Conservation (phyloP, 1,140 invertebrate genomes). For the Zaprionus taronus region DNA sequence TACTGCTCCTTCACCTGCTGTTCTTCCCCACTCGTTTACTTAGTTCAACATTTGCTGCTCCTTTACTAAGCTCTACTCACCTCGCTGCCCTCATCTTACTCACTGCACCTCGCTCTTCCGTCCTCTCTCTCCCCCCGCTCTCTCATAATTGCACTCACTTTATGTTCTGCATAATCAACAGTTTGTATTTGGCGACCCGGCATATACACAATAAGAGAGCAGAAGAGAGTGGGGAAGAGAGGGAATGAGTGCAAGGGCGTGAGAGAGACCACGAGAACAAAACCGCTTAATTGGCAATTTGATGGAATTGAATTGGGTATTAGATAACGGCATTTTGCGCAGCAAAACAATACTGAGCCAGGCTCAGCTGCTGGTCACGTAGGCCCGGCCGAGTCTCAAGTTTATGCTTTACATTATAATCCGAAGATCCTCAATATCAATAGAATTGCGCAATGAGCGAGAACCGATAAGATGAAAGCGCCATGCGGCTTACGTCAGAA, state of each 20-base stretch:
- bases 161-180: constrained; percentile 47
- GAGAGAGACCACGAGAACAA: constrained; percentile 7
- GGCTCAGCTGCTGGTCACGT: constrained; percentile 1
- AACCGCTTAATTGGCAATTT: constrained; percentile 71
- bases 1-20: no score
- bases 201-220: background rate
- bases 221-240: background rate
- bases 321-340: constrained; percentile 71
- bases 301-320: constrained; percentile 71
- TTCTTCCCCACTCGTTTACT: background rate
- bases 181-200: constrained; percentile 34
- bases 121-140: constrained; percentile 12
- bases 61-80: no score
- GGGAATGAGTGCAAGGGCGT: background rate
- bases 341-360: constrained; percentile 29
- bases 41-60: no score
- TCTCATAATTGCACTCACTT: background rate
- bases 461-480: constrained; percentile 22
- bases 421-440: background rate
- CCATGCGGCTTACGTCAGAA: constrained; percentile 25
- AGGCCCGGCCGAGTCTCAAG: background rate
- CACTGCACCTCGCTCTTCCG: background rate
- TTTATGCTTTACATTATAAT: background rate
- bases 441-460: background rate
- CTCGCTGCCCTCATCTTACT: background rate